Evolutionary conservation across 2,113 vertebrate species (phyloP).

Genomic region (Mionectes macconnelli): DNA sequence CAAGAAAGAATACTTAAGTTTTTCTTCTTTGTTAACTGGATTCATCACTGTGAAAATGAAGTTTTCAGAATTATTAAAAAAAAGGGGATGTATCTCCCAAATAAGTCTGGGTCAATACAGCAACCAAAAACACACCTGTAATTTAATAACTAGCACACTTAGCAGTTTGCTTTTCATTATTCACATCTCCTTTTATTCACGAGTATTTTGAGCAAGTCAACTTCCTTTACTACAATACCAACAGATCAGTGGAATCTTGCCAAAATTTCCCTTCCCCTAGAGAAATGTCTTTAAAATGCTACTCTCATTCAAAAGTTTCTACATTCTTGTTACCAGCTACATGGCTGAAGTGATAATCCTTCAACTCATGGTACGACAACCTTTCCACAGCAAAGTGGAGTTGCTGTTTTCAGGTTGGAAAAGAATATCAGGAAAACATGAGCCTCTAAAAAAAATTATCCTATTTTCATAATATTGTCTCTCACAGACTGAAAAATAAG

Average conservation of each 20-base stretch:
- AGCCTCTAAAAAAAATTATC: neutral
- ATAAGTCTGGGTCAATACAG: neutral
- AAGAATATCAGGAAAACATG: neutral
- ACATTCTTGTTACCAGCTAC: neutral
- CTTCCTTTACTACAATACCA: neutral
- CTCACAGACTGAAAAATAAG: neutral
- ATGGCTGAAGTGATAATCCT: neutral
- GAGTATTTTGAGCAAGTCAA: neutral
- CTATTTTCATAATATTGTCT: neutral
- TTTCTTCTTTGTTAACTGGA: neutral
- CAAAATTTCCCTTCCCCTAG: neutral
- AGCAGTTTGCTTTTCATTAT: neutral
- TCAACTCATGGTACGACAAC: neutral
- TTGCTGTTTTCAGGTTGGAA: neutral
- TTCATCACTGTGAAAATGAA: neutral
- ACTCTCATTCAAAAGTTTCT: neutral
- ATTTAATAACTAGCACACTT: neutral
- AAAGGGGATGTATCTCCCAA: neutral
- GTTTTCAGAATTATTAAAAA: neutral
- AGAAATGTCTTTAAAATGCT: neutral
- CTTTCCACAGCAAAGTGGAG: neutral
- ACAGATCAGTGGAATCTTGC: neutral
- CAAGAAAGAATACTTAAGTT: neutral
- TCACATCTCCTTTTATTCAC: neutral
- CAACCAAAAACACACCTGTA: neutral